Percentiles rank a stretch among this genome's conserved stretches.
These are phyloP conservation scores for Cichlasoma orientale DNA, from an alignment of 2,797 vertebrate species.

Conservation along the genomic window DNA sequence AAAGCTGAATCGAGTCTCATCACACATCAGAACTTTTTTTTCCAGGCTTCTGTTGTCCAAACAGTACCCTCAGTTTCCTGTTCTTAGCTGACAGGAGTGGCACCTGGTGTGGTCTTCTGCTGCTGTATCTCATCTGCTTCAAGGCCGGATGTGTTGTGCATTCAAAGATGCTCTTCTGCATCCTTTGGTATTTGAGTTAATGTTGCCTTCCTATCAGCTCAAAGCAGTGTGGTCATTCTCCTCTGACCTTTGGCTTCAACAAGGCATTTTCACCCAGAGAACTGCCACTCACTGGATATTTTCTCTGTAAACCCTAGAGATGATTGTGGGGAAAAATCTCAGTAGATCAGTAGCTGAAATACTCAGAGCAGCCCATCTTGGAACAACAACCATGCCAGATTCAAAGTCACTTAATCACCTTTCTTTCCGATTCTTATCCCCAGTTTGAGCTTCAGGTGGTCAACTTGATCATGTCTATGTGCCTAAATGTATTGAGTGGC, in stretches of 20 bases:
- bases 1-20: background rate
- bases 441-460: no score
- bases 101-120: background rate
- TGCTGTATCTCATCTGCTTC: background rate
- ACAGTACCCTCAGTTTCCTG: rapidly evolving
- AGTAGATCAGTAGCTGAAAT: background rate
- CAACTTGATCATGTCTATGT: no score
- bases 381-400: no score
- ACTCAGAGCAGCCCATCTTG: background rate
- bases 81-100: background rate
- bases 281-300: no score
- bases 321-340: background rate
- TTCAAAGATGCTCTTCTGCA: background rate
- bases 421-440: no score
- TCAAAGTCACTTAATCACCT: no score
- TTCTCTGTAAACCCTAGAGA: background rate
- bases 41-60: background rate
- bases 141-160: background rate
- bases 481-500: no score
- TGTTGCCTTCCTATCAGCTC: background rate
- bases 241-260: background rate
- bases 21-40: background rate
- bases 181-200: background rate
- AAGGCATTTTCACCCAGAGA: no score
- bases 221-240: background rate